Conservation (phyloP, 2,113 vertebrate species). For the Anolis carolinensis region DNA sequence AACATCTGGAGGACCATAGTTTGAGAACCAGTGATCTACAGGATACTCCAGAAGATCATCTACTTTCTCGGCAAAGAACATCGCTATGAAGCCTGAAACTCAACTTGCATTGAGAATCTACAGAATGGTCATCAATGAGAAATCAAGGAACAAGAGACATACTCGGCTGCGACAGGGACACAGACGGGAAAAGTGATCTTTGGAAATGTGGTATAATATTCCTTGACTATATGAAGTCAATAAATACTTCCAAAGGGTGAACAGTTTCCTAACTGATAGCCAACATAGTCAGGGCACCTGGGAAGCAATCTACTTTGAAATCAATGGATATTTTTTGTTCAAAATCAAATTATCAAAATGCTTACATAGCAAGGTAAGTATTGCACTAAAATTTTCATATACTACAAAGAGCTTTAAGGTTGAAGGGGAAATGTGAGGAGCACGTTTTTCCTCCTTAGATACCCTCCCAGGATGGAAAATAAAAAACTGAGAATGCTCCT, state of each 20-base stretch:
- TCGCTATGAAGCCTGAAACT: conserved; percentile 23
- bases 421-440: background rate
- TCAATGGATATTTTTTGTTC: conserved; percentile 58
- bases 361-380: background rate
- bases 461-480: background rate
- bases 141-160: conserved; percentile 48
- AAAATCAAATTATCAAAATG: conserved; percentile 43
- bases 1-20: too few relatives aligned
- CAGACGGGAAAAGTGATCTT: background rate
- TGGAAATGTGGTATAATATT: background rate
- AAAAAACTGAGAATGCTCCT: accelerated
- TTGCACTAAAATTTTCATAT: background rate
- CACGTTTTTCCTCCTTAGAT: background rate
- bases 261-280: conserved; percentile 60
- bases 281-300: conserved; percentile 69
- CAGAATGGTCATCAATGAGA: conserved; percentile 52
- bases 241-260: conserved; percentile 70
- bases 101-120: conserved; percentile 41
- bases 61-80: conserved; percentile 56
- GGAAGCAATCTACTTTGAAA: conserved; percentile 58
- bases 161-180: conserved; percentile 47
- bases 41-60: conserved; percentile 56
- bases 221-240: conserved; percentile 30
- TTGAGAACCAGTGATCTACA: conserved; percentile 3
- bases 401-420: background rate